Conservation (phyloP, 2,797 vertebrate genomes). For the Petrocephalus schoutedeni region DNA sequence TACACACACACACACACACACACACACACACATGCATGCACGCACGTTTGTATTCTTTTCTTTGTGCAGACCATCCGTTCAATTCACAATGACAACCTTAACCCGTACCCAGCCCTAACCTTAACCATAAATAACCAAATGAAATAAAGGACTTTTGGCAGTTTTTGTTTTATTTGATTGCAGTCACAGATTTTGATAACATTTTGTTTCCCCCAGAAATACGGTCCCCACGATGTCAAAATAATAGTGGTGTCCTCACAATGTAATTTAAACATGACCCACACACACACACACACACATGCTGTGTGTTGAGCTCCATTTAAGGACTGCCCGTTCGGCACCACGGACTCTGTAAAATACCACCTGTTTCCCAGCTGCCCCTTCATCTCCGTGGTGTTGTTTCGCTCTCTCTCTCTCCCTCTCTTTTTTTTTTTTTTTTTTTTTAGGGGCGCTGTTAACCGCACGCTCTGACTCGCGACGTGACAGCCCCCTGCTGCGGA, state of each 20-base stretch:
- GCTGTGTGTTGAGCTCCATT: constrained; percentile 44
- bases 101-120: not conserved
- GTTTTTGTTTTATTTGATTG: not conserved
- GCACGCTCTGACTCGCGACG: constrained; percentile 53
- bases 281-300: not conserved
- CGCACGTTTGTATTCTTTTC: not conserved
- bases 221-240: not conserved
- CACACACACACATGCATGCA: too few relatives aligned
- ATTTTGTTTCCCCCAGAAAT: not conserved
- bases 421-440: constrained; percentile 39
- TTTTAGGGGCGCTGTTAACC: constrained; percentile 56
- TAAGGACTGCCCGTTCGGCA: constrained; percentile 60
- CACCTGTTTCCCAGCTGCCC: constrained; percentile 64
- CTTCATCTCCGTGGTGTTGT: constrained; percentile 42
- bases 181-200: not conserved
- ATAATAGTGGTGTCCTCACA: not conserved
- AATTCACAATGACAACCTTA: not conserved
- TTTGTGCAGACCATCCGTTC: not conserved
- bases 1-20: not conserved
- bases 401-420: not conserved
- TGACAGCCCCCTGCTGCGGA: constrained; percentile 62
- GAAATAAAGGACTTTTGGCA: not conserved
- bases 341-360: constrained; percentile 65
- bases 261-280: not conserved
- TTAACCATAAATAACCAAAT: not conserved